phyloP scores from a whole-genome alignment of 2,797 vertebrate species.

The Moxostoma hubbsi region DNA sequence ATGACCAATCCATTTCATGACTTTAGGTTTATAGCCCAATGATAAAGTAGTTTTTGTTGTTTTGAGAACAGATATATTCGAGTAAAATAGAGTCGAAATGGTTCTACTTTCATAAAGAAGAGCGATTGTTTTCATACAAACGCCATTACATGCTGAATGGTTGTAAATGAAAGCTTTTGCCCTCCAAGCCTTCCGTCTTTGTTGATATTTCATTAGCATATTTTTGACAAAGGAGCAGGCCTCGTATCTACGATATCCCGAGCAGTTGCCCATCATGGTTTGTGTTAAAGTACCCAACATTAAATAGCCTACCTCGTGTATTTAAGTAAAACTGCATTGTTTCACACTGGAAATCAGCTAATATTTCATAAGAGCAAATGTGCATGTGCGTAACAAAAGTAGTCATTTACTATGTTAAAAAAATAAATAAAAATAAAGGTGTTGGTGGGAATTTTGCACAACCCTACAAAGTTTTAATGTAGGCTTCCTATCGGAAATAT shows the following conservation, averaged over 20 bases:
- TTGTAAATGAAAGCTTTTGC: constrained; percentile 1
- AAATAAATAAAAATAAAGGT: background rate
- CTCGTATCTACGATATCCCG: constrained; percentile 41
- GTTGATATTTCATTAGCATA: constrained; percentile 86
- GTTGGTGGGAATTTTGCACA: background rate
- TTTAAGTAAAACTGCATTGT: background rate
- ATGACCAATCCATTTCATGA: background rate
- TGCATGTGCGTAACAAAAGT: constrained; percentile 64
- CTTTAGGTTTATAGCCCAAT: background rate
- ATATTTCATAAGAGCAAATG: constrained; percentile 52
- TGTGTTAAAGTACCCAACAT: background rate
- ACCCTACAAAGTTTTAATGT: background rate
- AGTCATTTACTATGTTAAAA: constrained; percentile 39
- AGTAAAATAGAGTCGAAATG: background rate
- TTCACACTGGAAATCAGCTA: background rate
- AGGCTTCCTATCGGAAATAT: background rate
- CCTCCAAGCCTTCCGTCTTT: constrained; percentile 65
- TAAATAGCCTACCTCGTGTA: background rate
- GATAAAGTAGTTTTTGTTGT: background rate
- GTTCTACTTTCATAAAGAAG: background rate
- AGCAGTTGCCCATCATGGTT: background rate
- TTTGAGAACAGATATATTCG: background rate
- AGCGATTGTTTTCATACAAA: background rate
- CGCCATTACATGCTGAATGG: background rate
- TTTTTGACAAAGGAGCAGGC: constrained; percentile 77